Percentiles rank a stretch among this genome's conserved stretches.
Conservation (phyloP, 1,140 invertebrate genomes). For the Drosophila gunungcola region DNA sequence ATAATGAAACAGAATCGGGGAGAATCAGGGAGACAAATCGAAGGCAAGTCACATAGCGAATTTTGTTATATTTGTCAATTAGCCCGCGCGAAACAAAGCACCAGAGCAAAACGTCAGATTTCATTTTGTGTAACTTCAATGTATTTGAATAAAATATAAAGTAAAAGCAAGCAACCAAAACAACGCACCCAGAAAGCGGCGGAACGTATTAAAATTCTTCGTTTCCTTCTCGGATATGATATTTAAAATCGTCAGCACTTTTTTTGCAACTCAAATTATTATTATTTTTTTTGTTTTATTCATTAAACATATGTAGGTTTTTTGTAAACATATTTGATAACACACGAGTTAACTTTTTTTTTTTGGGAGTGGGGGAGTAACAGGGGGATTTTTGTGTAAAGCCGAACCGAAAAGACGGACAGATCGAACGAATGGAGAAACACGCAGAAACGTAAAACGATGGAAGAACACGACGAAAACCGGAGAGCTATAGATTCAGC, state of each 20-base stretch:
- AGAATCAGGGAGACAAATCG: constrained; percentile 7
- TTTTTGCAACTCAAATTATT: constrained; percentile 26
- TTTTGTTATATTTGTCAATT: constrained; percentile 69
- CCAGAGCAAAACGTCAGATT: constrained; percentile 74
- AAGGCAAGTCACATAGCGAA: constrained; percentile 14
- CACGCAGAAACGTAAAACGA: constrained; percentile 28
- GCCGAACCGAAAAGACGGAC: constrained; percentile 22
- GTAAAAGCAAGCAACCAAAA: constrained; percentile 59
- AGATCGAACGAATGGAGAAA: constrained; percentile 12
- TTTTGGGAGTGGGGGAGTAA: not conserved
- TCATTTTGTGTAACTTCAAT: constrained; percentile 39
- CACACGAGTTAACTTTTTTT: constrained; percentile 23
- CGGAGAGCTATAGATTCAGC: constrained; percentile 35
- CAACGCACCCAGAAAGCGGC: constrained; percentile 49
- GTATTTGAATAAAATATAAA: constrained; percentile 34
- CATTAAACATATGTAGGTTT: constrained; percentile 37
- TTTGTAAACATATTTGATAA: constrained; percentile 51
- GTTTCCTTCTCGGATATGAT: constrained; percentile 17
- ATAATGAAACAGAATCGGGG: constrained; percentile 13
- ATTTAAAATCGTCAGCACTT: constrained; percentile 51
- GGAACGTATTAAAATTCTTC: constrained; percentile 42
- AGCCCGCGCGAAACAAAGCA: constrained; percentile 78
- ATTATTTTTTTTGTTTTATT: constrained; percentile 24
- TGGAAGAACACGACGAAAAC: constrained; percentile 38
- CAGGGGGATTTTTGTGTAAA: constrained; percentile 5